Base-by-base conservation (phyloP, 2,888 invertebrate genomes). In the Torymus tubicola region DNA sequence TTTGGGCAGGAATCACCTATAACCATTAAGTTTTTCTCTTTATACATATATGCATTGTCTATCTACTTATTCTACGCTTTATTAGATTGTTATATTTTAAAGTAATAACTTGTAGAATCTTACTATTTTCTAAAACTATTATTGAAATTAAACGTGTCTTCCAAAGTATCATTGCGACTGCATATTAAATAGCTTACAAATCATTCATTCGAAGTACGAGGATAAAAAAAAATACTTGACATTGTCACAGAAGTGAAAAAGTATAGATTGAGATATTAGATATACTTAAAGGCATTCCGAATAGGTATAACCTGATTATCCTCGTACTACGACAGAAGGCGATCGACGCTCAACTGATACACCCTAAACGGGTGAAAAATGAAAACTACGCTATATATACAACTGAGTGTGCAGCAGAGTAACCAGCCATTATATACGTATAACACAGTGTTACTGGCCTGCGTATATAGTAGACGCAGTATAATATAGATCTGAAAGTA, bases 71-170 rank as follows among this genome's bases (percentile, higher is more conserved):
- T 42, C 42, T 42, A 42, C 42, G 42, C 42, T 42, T 42, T 42
- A 8, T 8, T 42, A 8, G 10, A 42, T 52, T 52, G 13, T 67
- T 16, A 53, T 42, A 42, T 2, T 65, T 14, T 68, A 18, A 68
- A 21, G 24, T 68, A 55, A 21, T 42, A 68, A 68, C 13, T 68
- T 18, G 4, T 53, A 68, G 21, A 55, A 55, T 68, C 21, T 21
- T 68, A 24, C 2, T 53, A 24, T 55, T 69, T 67, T 67, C 3
- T 58, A n/a, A 16, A 58, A 57, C 18, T 58, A 16, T 57, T 16
- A 42, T 14, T 12, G 50, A 60, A 14, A 14, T 42, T 14, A 52
- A 61, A 52, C 14, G 21, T 55, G 1, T 68, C 24, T 68, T 55
- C 8, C 14, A 12, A 12, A 21, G 24, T 53, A 68, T 24, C 55